Conservation (phyloP, 2,113 vertebrate species). For the Trochalopteron elliotii region DNA sequence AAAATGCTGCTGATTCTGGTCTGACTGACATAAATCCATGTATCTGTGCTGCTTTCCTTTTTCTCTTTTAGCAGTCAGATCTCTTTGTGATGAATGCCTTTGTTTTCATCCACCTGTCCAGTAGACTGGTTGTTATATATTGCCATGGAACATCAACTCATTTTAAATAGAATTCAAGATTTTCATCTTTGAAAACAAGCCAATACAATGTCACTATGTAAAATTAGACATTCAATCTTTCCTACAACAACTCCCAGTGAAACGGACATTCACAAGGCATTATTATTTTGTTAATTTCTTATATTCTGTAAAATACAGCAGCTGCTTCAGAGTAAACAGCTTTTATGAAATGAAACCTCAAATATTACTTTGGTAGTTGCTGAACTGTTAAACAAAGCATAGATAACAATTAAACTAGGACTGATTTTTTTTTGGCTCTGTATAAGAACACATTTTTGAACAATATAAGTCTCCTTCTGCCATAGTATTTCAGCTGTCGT, state of each 20-base stretch:
- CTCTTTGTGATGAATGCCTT: slow-evolving; percentile 33
- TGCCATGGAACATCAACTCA: neutral
- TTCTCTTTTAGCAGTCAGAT: neutral
- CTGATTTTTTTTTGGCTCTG: neutral
- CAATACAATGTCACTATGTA: neutral
- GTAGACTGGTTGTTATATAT: neutral
- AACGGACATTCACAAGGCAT: neutral
- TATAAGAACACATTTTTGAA: neutral
- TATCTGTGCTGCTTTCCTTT: neutral
- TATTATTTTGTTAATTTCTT: neutral
- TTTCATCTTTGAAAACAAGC: slow-evolving; percentile 16
- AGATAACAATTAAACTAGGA: neutral
- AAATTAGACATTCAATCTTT: neutral
- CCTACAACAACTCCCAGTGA: neutral
- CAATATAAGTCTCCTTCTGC: neutral
- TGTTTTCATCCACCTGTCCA: slow-evolving; percentile 39
- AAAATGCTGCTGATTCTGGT: neutral
- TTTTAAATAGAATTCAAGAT: slow-evolving; percentile 30
- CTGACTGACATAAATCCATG: neutral
- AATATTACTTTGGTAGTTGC: neutral
- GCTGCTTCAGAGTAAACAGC: neutral
- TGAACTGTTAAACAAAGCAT: neutral
- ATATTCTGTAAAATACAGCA: neutral
- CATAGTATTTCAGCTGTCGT: neutral
- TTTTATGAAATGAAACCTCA: neutral